Base-by-base conservation (phyloP, 2,888 invertebrate genomes). In the Erpobdella octoculata region DNA sequence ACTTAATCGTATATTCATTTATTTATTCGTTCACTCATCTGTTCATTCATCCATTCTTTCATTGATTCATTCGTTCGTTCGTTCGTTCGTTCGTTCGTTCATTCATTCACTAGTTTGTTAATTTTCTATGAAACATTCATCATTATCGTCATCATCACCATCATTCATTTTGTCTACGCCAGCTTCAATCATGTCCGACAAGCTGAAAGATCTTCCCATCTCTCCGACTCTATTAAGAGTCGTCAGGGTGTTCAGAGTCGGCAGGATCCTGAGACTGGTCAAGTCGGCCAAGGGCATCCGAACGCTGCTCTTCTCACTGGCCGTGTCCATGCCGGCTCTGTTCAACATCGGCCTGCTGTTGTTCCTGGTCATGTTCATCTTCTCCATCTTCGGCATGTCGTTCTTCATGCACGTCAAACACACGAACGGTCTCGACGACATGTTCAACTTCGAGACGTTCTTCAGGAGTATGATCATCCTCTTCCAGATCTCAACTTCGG, bases 311-410 rank as follows among this genome's bases (percentile, higher is more conserved):
- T 97, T 97, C 85, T 96, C 96, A 78, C 87, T 97, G 85, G 95
- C 95, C 83, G 96, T 97, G 91, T 96, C 95, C 80, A 88, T 97
- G 86, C 97, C 97, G 80, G 96, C 97, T 80, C 89, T 97, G 78
- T 95, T 97, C 88, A 97, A 97, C 87, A 97, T 97, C 85, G 96
- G 96, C 85, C 88, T 97, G 81, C 88, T 97, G 81, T 89, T 97
- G 81, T 95, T 96, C 86, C 88, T 97, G 82, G 94, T 97, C 83
- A 96, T 97, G 93, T 97, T 96, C 86, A 97, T 97, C 87, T 97
- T 95, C 85, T 94, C 95, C 80, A 96, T 96, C 83, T 96, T 97
- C 84, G 97, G 97, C 79, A 97, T 97, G 96, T 94, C 94, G 75
- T 97, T 97, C 88, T 97, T 97, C 86, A 94, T 94, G 93, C 91